phyloP scores from a whole-genome alignment of 30 jellyfish, hydroid and myxozoan genomes.

The Aurelia sp. region DNA sequence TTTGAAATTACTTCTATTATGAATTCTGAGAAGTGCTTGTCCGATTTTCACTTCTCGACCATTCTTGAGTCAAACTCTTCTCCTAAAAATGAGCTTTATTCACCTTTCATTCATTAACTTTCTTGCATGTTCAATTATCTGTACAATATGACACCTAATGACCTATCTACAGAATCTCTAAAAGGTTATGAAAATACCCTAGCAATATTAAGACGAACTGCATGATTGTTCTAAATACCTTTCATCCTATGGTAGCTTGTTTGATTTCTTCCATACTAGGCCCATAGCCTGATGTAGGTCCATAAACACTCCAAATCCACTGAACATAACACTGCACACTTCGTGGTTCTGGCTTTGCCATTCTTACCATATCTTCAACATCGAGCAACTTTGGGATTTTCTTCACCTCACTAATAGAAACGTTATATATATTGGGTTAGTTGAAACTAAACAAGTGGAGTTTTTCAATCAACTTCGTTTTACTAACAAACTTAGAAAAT shows the following conservation, averaged over 20 bases:
- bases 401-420: conserved; percentile 62
- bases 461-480: too few relatives aligned
- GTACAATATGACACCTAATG: neutral
- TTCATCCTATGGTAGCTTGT: conserved; percentile 12
- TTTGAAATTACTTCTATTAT: too few relatives aligned
- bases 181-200: too few relatives aligned
- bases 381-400: conserved; percentile 89
- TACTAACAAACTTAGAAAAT: too few relatives aligned
- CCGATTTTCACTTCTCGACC: too few relatives aligned
- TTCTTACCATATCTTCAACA: conserved; percentile 90
- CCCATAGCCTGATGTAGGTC: conserved; percentile 97
- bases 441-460: too few relatives aligned
- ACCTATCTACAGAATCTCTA: neutral
- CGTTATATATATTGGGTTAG: neutral
- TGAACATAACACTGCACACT: conserved; percentile 90
- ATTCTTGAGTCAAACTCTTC: too few relatives aligned
- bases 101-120: neutral
- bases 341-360: conserved; percentile 89
- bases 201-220: too few relatives aligned
- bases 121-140: neutral
- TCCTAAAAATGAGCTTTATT: too few relatives aligned
- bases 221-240: too few relatives aligned
- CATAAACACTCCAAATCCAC: conserved; percentile 97
- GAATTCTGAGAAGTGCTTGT: too few relatives aligned
- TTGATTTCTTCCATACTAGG: conserved; percentile 88